phyloP scores from a whole-genome alignment of 2,113 vertebrate species.

The Rhineura floridana region DNA sequence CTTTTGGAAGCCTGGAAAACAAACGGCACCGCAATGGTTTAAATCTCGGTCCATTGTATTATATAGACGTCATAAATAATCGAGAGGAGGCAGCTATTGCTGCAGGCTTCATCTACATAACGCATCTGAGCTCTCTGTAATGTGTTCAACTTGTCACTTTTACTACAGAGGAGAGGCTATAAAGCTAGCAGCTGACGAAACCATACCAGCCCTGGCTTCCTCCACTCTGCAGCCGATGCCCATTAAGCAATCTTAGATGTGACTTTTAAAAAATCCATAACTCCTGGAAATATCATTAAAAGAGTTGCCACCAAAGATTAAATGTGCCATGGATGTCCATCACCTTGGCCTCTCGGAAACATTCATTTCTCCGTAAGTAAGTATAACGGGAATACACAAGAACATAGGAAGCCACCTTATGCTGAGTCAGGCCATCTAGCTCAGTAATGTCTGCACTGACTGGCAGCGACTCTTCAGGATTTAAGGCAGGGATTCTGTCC shows the following conservation, averaged over 20 bases:
- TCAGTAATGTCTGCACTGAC: too few relatives aligned
- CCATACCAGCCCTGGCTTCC: slow-evolving; percentile 78
- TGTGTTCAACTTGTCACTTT: slow-evolving; percentile 88
- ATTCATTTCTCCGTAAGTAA: background rate
- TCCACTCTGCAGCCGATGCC: slow-evolving; percentile 79
- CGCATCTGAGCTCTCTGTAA: slow-evolving; percentile 88
- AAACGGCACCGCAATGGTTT: slow-evolving; percentile 85
- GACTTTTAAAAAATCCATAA: slow-evolving; percentile 84
- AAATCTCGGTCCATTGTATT: slow-evolving; percentile 87
- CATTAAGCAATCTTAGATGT: slow-evolving; percentile 86
- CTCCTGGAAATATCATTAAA: slow-evolving; percentile 78
- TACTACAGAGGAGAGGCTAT: slow-evolving; percentile 84
- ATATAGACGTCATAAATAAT: slow-evolving; percentile 90
- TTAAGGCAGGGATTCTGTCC: too few relatives aligned
- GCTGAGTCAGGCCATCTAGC: too few relatives aligned
- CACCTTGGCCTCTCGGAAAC: background rate
- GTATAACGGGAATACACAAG: background rate
- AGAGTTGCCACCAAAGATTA: slow-evolving; percentile 81
- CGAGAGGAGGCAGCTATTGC: slow-evolving; percentile 86
- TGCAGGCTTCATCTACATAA: slow-evolving; percentile 88
- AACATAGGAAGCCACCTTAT: too few relatives aligned
- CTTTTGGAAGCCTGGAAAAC: slow-evolving; percentile 83
- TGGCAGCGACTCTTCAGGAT: too few relatives aligned
- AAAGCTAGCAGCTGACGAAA: slow-evolving; percentile 87
- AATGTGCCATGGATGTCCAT: slow-evolving; percentile 75